Conservation (phyloP, 1,140 invertebrate genomes). For the Magallana ariakensis region DNA sequence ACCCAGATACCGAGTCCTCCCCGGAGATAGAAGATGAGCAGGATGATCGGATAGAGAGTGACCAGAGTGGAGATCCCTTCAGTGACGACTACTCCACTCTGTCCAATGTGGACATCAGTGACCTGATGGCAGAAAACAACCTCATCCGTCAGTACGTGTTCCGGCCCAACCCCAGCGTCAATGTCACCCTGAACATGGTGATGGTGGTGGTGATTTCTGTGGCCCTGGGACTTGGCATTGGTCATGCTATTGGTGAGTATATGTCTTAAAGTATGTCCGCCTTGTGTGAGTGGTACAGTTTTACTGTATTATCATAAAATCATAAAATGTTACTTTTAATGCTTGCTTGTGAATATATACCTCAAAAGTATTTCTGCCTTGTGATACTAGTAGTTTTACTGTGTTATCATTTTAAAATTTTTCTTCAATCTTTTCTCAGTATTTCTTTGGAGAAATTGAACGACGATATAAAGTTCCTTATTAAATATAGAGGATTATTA, state of each 20-base stretch:
- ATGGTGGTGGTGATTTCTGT: slow-evolving; percentile 37
- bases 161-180: slow-evolving; percentile 15
- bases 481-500: too few species aligned
- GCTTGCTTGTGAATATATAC: too few species aligned
- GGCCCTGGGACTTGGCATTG: slow-evolving; percentile 38
- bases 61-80: not conserved
- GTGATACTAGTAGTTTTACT: too few species aligned
- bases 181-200: slow-evolving; percentile 38
- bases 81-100: slow-evolving; percentile 37
- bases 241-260: slow-evolving; percentile 42
- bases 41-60: slow-evolving; percentile 49
- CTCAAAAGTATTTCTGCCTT: too few species aligned
- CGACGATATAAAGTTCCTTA: too few species aligned
- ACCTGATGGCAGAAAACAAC: slow-evolving; percentile 38
- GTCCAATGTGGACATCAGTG: slow-evolving; percentile 44
- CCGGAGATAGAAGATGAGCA: slow-evolving; percentile 39
- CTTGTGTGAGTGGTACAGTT: too few species aligned
- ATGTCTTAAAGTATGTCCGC: too few species aligned
- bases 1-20: slow-evolving; percentile 41
- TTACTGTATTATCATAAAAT: too few species aligned
- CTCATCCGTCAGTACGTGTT: slow-evolving; percentile 40
- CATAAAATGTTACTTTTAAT: not conserved
- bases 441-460: too few species aligned
- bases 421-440: too few species aligned
- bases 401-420: too few species aligned